phyloP scores from a whole-genome alignment of 2,113 vertebrate genomes.

The Antechinus flavipes region DNA sequence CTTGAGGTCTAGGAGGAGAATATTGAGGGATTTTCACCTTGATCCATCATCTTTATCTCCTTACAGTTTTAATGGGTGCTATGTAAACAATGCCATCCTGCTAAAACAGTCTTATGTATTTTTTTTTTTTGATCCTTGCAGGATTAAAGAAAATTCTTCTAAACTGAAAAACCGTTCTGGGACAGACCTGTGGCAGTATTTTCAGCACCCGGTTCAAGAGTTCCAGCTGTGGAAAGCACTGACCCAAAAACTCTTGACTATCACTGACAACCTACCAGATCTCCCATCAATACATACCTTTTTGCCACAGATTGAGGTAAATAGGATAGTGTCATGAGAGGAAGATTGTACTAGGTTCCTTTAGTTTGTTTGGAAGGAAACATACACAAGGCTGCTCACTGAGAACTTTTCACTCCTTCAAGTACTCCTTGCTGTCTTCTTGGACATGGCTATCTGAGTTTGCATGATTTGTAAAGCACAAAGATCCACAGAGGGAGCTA shows the following conservation, averaged over 20 bases:
- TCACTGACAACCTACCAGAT: slow-evolving; percentile 85
- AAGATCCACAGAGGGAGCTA: neutral
- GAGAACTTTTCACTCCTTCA: fast-evolving
- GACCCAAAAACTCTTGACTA: slow-evolving; percentile 87
- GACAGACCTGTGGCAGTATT: slow-evolving; percentile 83
- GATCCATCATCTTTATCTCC: neutral
- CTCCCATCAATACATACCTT: slow-evolving; percentile 85
- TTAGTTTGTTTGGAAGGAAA: neutral
- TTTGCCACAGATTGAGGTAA: slow-evolving; percentile 91
- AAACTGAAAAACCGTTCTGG: slow-evolving; percentile 86
- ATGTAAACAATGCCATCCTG: neutral
- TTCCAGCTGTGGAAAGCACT: slow-evolving; percentile 89
- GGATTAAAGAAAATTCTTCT: slow-evolving; percentile 87
- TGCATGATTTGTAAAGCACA: neutral
- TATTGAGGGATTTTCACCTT: neutral
- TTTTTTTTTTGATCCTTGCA: slow-evolving; percentile 71
- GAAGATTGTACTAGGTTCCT: neutral
- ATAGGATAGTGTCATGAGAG: slow-evolving; percentile 10
- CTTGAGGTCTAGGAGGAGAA: neutral
- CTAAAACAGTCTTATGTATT: neutral
- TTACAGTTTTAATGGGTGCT: neutral
- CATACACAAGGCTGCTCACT: neutral
- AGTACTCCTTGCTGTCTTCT: fast-evolving
- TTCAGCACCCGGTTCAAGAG: slow-evolving; percentile 88
- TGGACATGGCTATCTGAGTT: neutral